Base-by-base conservation (phyloP, 1,140 invertebrate species). In the Drosophila dunni region DNA sequence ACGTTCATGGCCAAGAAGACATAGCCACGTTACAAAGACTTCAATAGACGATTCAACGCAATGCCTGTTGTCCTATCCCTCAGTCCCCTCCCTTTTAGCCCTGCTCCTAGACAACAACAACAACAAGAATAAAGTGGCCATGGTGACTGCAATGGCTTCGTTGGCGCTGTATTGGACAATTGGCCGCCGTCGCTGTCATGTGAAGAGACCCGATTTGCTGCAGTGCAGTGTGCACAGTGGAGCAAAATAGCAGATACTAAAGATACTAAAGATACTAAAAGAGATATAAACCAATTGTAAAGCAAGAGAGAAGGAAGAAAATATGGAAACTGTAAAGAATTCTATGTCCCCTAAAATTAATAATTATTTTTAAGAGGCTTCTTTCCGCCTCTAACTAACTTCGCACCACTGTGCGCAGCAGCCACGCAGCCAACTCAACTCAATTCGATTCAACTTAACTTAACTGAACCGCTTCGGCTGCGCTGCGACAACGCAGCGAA, bases 161-260 rank as follows among this genome's bases (percentile, higher is more conserved):
- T 71, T 74, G 71, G 61, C 79, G 80, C 75, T 83, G 81, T 57
- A 73, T 70, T 83, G 81, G 69, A 77, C 82, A 86, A 86, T 86
- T 86, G 83, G 79, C 79, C 85, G 75, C 86, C 65, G 78, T 70
- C 50, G 75, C 78, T 62, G 74, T 66, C 76, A 83, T 83, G 66
- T 72, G 72, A 79, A 75, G 80, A 75, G 24, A 29, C 24, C 24
- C 67, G 45, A 61, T 66, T 36, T 64, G 77, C 62, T 62, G 68
- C 44, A 66, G 54, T 74, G 64, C 65, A 72, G 46, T 42, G 17
- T 11, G 51, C 67, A 74, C 68, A 82, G 76, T 88, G 77, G 50
- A 0, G 2, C 44, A 1, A 62, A 0, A n/a, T 20, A 20, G 0
- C 17, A 20, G 17, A 20, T 5, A 13, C 33, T n/a, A n/a, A n/a